Percentiles rank a stretch among this genome's conserved stretches.
Evolutionary conservation across 37 sponge, comb jelly and placozoan genomes (phyloP).

Genomic region (Aplysina aerophoba): DNA sequence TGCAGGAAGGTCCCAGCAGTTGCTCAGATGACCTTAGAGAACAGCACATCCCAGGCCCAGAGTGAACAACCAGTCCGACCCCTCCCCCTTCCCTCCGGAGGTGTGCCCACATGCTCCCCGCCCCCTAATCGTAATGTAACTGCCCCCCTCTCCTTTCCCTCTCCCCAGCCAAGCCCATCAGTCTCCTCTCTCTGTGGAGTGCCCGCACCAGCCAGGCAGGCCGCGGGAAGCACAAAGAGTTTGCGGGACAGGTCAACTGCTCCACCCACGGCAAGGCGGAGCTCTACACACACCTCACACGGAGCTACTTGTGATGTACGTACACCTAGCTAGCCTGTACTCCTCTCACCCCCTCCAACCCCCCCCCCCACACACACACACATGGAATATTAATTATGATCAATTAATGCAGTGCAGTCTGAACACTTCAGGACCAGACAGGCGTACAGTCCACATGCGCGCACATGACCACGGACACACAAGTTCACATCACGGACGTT

Average conservation of each 20-base stretch:
- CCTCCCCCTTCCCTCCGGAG: background rate
- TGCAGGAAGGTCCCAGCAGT: no score
- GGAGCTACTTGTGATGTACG: no score
- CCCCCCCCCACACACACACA: no score
- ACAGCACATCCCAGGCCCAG: background rate
- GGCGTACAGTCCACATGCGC: no score
- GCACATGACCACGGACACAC: no score
- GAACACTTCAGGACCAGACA: no score
- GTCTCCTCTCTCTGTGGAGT: slow-evolving; percentile 73
- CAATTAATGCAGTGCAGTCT: no score
- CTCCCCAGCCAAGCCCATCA: slow-evolving; percentile 1
- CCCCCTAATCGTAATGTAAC: background rate
- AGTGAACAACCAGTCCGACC: background rate
- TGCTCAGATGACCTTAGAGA: background rate
- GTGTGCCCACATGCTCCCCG: background rate
- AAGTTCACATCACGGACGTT: no score
- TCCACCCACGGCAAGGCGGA: slow-evolving; percentile 50
- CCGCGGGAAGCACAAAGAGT: slow-evolving; percentile 54
- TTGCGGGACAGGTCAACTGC: slow-evolving; percentile 57
- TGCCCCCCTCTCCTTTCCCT: background rate
- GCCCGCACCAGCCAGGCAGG: slow-evolving; percentile 47
- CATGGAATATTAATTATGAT: no score
- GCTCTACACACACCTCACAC: slow-evolving; percentile 40
- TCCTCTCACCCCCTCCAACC: no score
- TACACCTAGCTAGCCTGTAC: no score